Conservation (phyloP, 2,797 vertebrate genomes). For the Epinephelus awoara region DNA sequence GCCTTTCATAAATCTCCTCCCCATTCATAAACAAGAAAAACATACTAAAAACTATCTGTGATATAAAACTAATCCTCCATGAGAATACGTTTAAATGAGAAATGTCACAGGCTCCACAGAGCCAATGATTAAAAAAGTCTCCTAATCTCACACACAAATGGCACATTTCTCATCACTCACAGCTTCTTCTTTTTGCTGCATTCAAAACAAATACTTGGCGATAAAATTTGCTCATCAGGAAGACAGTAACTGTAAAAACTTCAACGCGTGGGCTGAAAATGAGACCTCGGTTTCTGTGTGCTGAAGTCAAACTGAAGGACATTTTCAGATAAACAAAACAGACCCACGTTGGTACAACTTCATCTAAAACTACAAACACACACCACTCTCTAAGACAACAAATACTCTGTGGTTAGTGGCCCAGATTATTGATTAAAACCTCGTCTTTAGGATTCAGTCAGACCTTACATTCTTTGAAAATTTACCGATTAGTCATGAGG, state of each 20-base stretch:
- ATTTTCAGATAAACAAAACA: background rate
- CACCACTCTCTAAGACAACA: background rate
- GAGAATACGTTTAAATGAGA: conserved; percentile 25
- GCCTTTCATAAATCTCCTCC: background rate
- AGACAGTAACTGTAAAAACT: conserved; percentile 17
- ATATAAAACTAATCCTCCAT: conserved; percentile 50
- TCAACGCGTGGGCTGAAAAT: conserved; percentile 3
- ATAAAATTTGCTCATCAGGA: conserved; percentile 12
- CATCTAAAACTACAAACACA: conserved; percentile 29
- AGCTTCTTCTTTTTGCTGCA: conserved; percentile 19
- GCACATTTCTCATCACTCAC: conserved; percentile 12
- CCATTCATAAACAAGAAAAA: conserved; percentile 17
- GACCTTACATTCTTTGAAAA: conserved; percentile 34
- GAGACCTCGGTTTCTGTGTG: background rate
- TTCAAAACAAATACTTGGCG: conserved; percentile 27
- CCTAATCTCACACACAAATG: background rate
- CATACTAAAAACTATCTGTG: conserved; percentile 34
- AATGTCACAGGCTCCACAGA: conserved; percentile 1
- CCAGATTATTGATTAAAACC: conserved; percentile 23
- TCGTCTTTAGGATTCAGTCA: conserved; percentile 18
- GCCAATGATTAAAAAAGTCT: conserved; percentile 1
- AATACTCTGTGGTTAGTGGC: conserved; percentile 1
- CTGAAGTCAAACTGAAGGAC: conserved; percentile 9
- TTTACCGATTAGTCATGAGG: background rate
- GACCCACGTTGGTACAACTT: background rate